Conservation (phyloP, 2,113 vertebrate genomes). For the Suricata suricatta region DNA sequence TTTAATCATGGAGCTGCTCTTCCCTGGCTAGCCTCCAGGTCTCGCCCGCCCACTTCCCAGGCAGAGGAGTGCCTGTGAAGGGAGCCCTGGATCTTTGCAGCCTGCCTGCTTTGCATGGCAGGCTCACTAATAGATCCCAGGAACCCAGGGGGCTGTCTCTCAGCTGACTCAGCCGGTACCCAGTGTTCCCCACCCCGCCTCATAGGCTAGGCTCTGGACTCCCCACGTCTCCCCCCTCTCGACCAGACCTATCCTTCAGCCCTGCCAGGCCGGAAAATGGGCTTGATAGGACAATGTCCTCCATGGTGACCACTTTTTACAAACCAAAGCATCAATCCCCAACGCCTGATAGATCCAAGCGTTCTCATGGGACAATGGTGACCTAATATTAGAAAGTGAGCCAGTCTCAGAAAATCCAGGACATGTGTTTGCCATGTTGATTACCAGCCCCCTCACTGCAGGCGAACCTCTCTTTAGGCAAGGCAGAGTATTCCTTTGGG, state of each 20-base stretch:
- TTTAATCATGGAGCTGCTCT: constrained; percentile 78
- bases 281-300: not conserved
- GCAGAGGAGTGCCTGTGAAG: not conserved
- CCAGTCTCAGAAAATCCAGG: constrained; percentile 73
- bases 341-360: constrained; percentile 32
- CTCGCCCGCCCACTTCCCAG: constrained; percentile 59
- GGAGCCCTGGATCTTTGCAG: constrained; percentile 33
- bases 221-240: not conserved
- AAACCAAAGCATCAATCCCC: constrained; percentile 29
- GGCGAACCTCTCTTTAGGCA: constrained; percentile 64
- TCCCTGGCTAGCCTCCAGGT: constrained; percentile 76
- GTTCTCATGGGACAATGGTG: constrained; percentile 68
- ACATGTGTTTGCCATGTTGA: constrained; percentile 81
- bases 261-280: not conserved
- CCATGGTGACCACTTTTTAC: not conserved
- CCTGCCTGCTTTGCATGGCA: constrained; percentile 40
- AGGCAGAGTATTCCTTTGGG: constrained; percentile 67
- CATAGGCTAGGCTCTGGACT: not conserved
- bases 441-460: constrained; percentile 36
- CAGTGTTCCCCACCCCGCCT: not conserved
- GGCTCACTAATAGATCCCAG: constrained; percentile 66
- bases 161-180: not conserved
- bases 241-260: not conserved
- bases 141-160: constrained; percentile 37
- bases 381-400: constrained; percentile 77